phyloP scores from a whole-genome alignment of 2,797 vertebrate species.

The Malurus leucopterus region DNA sequence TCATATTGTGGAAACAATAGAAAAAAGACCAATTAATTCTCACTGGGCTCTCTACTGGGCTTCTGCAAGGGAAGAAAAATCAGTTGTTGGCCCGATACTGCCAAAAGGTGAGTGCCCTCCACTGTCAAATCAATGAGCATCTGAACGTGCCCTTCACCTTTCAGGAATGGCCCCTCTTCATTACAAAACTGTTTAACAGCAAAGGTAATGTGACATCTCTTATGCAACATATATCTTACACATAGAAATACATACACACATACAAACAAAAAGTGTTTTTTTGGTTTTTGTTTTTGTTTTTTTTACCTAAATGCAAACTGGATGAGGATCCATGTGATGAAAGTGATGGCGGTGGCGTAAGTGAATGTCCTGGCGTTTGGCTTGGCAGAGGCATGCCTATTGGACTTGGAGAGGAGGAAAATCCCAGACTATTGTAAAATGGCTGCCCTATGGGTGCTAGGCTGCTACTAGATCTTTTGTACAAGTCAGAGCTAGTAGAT shows the following conservation, averaged over 20 bases:
- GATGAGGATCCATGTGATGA: constrained; percentile 97
- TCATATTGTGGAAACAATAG: constrained; percentile 45
- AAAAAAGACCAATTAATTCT: constrained; percentile 56
- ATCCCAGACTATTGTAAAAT: constrained; percentile 98
- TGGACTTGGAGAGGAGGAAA: constrained; percentile 97
- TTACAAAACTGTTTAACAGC: constrained; percentile 66
- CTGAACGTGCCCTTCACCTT: background rate
- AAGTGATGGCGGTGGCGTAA: constrained; percentile 96
- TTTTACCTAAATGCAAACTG: constrained; percentile 96
- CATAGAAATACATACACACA: constrained; percentile 78
- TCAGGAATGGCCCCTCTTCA: constrained; percentile 30
- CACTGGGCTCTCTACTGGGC: constrained; percentile 60
- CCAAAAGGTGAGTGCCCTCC: constrained; percentile 48
- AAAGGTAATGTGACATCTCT: constrained; percentile 77
- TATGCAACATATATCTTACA: constrained; percentile 78
- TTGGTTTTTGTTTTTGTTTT: constrained; percentile 69
- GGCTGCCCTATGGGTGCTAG: constrained; percentile 96
- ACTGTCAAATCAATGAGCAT: constrained; percentile 4
- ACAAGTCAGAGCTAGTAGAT: constrained; percentile 93
- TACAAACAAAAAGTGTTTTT: constrained; percentile 77
- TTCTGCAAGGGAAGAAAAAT: constrained; percentile 53
- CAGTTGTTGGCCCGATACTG: background rate
- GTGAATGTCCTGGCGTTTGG: constrained; percentile 95
- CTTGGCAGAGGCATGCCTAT: constrained; percentile 91
- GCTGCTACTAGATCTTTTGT: constrained; percentile 95